Evolutionary conservation across 2,888 invertebrate genomes (phyloP).

Genomic region (Gastracanthus pulcherrimus): DNA sequence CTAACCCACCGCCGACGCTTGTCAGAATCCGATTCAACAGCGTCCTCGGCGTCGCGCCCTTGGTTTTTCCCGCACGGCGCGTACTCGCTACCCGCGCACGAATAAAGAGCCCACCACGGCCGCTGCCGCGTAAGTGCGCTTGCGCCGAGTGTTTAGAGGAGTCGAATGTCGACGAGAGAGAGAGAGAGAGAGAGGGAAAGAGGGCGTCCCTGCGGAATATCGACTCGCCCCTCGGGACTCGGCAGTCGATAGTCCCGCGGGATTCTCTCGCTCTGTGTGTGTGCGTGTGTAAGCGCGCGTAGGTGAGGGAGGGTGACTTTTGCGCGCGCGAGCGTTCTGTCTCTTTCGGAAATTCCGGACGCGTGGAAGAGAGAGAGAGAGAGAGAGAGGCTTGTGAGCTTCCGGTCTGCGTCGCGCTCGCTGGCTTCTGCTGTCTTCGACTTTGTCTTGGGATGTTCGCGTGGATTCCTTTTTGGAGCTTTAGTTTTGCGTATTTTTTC

Average conservation of each 20-base stretch:
- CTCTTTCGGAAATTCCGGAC: slow-evolving; percentile 11
- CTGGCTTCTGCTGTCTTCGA: slow-evolving; percentile 30
- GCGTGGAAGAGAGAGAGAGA: background rate
- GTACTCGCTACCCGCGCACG: background rate
- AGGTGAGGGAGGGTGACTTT: background rate
- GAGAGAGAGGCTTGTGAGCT: no score
- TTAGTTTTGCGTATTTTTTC: background rate
- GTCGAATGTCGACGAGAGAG: slow-evolving; percentile 67
- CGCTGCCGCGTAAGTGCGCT: slow-evolving; percentile 63
- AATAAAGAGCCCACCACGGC: slow-evolving; percentile 33
- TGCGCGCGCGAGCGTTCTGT: slow-evolving; percentile 6
- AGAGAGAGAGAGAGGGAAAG: slow-evolving; percentile 66
- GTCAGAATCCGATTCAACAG: slow-evolving; percentile 42
- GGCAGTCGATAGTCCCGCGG: slow-evolving; percentile 77
- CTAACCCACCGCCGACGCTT: background rate
- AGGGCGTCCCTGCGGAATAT: slow-evolving; percentile 75
- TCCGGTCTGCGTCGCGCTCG: background rate
- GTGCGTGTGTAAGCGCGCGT: slow-evolving; percentile 53
- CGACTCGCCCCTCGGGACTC: slow-evolving; percentile 77
- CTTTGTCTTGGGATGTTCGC: background rate
- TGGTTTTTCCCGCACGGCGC: slow-evolving; percentile 24
- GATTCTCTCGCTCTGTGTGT: slow-evolving; percentile 68
- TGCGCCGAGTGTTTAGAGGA: slow-evolving; percentile 73
- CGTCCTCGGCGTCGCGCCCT: slow-evolving; percentile 13
- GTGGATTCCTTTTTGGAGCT: background rate